Base-by-base conservation (phyloP, 2,113 vertebrate species). In the Esox niger region DNA sequence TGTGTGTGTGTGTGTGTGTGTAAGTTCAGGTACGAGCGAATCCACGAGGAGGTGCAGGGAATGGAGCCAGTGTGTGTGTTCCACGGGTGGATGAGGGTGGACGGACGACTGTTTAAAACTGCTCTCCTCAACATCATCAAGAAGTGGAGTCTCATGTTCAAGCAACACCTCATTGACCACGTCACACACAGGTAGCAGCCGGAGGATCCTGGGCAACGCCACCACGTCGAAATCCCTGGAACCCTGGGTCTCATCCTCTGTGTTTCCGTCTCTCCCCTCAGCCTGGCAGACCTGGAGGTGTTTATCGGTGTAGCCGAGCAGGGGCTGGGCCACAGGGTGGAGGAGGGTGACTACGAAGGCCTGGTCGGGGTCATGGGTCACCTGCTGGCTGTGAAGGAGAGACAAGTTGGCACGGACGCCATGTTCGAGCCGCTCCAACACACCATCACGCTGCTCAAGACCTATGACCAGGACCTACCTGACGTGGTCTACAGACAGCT, bases 391-490 rank as follows among this genome's bases (percentile, higher is more conserved):
- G 83, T 97, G 26, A 98, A 96, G 76, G 95, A 97, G 26, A 90
- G 94, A 20, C 95, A 93, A n/a, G 79, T 61, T 25, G 74, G 64
- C 73, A 94, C 94, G 0, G 93, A 98, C 66, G 89, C 90, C 74
- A 94, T 98, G 93, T 98, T 99, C 81, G 95, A 96, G 77, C 95
- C 95, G 11, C 80, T 99, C 68, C 93, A 93, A 72, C 91, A 96
- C 70, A 98, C 94, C 7, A 89, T 96, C 0, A 90, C 94, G 30
- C 84, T 99, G 52, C 88, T 99, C 77, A 96, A 90, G 82, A 79
- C 71, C 0, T 98, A 98, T 0, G 91, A 94, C 46, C 97, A 98
- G 69, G 91, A 96, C 46, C 82, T 98, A 52, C 93, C 96, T 0
- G 91, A 93, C 9, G 79, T 89, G 1, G 92, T 97, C 25, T 90